Conservation (phyloP, 2,797 vertebrate species). For the Fringilla coelebs region DNA sequence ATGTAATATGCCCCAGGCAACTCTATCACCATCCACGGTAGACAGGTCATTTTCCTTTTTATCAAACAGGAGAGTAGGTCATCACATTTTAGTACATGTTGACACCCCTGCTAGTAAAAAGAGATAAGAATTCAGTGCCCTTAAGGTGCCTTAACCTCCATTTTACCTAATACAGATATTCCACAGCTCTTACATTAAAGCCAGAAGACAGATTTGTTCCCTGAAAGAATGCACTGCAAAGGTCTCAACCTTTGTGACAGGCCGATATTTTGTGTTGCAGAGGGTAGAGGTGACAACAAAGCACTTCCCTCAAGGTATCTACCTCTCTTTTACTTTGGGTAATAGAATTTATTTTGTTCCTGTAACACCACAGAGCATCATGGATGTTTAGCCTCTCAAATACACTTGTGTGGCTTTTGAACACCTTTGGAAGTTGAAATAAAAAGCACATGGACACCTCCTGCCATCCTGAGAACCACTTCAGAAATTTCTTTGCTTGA, state of each 20-base stretch:
- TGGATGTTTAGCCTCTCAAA: background rate
- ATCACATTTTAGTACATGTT: slow-evolving; percentile 68
- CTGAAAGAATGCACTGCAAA: background rate
- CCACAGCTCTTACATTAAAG: slow-evolving; percentile 27
- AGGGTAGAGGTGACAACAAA: slow-evolving; percentile 19
- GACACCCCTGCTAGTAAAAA: slow-evolving; percentile 68
- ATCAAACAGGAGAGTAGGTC: slow-evolving; percentile 73
- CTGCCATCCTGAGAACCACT: background rate
- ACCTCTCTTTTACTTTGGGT: background rate
- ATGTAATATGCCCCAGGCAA: slow-evolving; percentile 70
- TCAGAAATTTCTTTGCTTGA: background rate
- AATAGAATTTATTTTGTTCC: slow-evolving; percentile 31
- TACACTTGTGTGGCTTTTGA: rapidly evolving
- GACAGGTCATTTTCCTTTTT: slow-evolving; percentile 73
- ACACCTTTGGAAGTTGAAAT: background rate
- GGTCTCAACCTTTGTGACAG: slow-evolving; percentile 32
- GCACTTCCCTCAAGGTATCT: slow-evolving; percentile 6
- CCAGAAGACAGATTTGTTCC: slow-evolving; percentile 13
- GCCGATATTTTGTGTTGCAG: background rate
- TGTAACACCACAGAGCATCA: background rate
- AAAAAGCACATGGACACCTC: background rate
- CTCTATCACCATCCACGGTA: slow-evolving; percentile 64
- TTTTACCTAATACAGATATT: slow-evolving; percentile 63
- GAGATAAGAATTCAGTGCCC: slow-evolving; percentile 70
- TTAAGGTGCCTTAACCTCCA: slow-evolving; percentile 62